These are phyloP conservation scores for Neodontobutis hainanensis DNA, from an alignment of 2,113 vertebrate genomes.

Conservation along the genomic window DNA sequence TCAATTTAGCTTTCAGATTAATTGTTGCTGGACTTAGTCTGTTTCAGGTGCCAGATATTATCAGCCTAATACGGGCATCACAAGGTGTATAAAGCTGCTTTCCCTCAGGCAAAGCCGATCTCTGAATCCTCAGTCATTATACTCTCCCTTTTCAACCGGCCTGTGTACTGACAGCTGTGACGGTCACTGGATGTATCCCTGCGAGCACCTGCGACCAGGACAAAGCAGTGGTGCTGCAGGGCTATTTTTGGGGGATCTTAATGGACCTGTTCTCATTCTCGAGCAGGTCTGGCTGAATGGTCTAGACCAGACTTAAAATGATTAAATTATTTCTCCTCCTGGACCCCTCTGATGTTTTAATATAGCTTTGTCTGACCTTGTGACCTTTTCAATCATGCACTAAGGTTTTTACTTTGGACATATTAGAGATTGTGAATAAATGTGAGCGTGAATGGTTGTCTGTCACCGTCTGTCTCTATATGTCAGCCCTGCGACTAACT, in stretches of 20 bases:
- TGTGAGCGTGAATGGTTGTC: no score
- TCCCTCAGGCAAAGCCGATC: background rate
- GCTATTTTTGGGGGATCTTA: conserved; percentile 68
- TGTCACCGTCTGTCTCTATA: no score
- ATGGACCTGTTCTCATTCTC: conserved; percentile 60
- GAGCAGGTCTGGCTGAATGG: conserved; percentile 52
- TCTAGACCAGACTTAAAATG: conserved; percentile 53
- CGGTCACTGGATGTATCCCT: conserved; percentile 45
- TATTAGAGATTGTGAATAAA: no score
- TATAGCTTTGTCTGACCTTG: conserved; percentile 23
- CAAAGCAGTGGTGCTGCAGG: conserved; percentile 51
- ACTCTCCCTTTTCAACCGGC: background rate
- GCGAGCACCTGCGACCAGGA: conserved; percentile 40
- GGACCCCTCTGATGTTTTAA: conserved; percentile 29
- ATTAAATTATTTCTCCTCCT: conserved; percentile 43
- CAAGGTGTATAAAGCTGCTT: background rate
- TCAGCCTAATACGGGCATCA: background rate
- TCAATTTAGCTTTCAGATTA: background rate
- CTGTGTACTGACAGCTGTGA: conserved; percentile 22
- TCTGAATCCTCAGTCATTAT: conserved; percentile 41
- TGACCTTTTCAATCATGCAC: background rate
- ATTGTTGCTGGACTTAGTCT: background rate
- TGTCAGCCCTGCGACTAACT: no score
- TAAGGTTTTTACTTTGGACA: conserved; percentile 29
- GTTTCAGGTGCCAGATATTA: conserved; percentile 2